Percentiles rank a stretch among this genome's conserved stretches.
These are phyloP conservation scores for Anguilla obscura DNA, from an alignment of 2,797 vertebrate genomes.

Conservation along the genomic window DNA sequence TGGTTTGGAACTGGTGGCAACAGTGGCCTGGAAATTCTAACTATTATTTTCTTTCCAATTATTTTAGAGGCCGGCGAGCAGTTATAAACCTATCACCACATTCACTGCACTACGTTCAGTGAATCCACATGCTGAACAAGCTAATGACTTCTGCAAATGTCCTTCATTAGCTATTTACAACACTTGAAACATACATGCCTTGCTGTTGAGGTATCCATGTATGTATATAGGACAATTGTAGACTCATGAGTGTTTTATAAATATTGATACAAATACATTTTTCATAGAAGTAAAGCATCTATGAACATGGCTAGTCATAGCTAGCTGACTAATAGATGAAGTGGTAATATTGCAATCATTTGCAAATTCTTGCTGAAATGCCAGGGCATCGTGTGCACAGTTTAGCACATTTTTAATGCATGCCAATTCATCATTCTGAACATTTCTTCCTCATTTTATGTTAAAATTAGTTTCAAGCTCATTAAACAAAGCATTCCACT, in stretches of 20 bases:
- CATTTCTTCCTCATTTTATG: neutral
- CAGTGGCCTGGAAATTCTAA: neutral
- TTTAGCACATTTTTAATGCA: neutral
- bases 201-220: neutral
- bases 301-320: neutral
- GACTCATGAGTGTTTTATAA: neutral
- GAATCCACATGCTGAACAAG: neutral
- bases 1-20: neutral
- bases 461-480: neutral
- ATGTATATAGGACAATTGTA: neutral
- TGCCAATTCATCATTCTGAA: neutral
- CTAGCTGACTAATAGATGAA: neutral
- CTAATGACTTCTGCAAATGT: neutral
- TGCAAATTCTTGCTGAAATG: neutral
- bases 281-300: neutral
- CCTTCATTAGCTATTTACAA: neutral
- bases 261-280: neutral
- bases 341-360: neutral
- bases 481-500: neutral
- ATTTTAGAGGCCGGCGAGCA: neutral
- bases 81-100: constrained; percentile 5
- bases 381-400: neutral
- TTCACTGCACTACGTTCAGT: neutral
- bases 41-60: constrained; percentile 1
- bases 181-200: neutral